Evolutionary conservation across 64 coral and sea anemone species (phyloP), one percentile per base, ranked within the genome.

Genomic region (Porites australiensis): DNA sequence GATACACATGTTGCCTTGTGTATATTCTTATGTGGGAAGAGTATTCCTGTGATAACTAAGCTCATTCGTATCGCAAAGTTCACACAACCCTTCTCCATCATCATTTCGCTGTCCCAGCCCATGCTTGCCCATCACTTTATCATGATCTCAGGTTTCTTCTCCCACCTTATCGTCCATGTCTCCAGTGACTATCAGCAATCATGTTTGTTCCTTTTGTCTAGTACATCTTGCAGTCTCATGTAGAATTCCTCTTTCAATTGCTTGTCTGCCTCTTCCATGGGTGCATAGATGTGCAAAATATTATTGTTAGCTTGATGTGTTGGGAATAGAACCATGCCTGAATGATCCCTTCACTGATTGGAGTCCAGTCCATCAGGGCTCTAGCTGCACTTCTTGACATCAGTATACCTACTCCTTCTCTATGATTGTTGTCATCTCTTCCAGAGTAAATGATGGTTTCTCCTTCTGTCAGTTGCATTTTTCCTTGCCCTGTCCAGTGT

Each of bases 341-440:
- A 72, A 55, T 52, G 7, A 88, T 74, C 54, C 67, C 51, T 74
- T 88, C 1, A 37, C 20, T 88, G 19, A 53, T 72, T 23, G 69
- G 6, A 4, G 44, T 88, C 50, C 48, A 69, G 3, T 37, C 27
- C 27, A 77, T 64, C 8, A 77, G 45, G 12, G 53, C 9, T 48
- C 15, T 37, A 9, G 50, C 57, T 23, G 60, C 72, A 11, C 16
- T 89, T 77, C 27, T 89, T 61, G 87, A 89, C 87, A 89, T 65
- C 27, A 89, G 71, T 75, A 77, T 89, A 37, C 73, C 10, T 44
- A 77, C 87, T 77, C 87, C 87, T 44, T 89, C 71, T 49, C 73
- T 77, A 13, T 89, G 57, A 27, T 77, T 77, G 87, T 77, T 16
- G 48, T 37, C 27, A 37, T 37, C 27, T 37, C 27, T 37, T 1